A percentile compares a stretch with the other conserved stretches of the same genome.
phyloP scores from a whole-genome alignment of 2,888 invertebrate species.

The Malthinus flaveolus region DNA sequence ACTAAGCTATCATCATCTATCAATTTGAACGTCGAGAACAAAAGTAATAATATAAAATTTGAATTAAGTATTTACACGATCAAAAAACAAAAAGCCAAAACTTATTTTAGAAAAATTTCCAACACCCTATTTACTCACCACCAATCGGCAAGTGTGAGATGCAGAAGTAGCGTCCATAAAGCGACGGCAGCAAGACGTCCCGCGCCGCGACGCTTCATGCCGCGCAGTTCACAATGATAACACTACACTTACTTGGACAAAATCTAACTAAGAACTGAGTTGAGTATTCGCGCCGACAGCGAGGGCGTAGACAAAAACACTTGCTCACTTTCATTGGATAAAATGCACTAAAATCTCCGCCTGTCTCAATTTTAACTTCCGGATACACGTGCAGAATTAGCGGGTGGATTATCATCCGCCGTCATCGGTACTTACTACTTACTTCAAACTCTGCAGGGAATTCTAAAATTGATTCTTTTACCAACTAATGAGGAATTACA shows the following conservation, averaged over 20 bases:
- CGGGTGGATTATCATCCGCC: constrained; percentile 9
- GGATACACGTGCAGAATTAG: constrained; percentile 32
- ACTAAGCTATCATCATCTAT: no score
- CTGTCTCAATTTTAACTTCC: constrained; percentile 31
- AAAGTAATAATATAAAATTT: no score
- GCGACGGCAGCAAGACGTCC: constrained; percentile 48
- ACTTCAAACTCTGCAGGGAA: no score
- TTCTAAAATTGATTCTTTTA: no score
- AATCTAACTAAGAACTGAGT: constrained; percentile 40
- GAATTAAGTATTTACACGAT: neutral
- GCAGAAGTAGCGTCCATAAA: constrained; percentile 48
- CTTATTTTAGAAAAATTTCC: no score
- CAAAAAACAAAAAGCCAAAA: neutral
- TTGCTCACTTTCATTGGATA: constrained; percentile 29
- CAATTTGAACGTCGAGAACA: no score
- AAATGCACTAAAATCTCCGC: constrained; percentile 29
- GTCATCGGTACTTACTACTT: constrained; percentile 2
- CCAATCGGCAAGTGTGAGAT: constrained; percentile 48
- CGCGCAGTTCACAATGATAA: constrained; percentile 40
- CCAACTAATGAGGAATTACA: no score
- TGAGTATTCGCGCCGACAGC: constrained; percentile 31
- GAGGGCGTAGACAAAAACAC: constrained; percentile 34
- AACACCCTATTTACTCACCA: constrained; percentile 41
- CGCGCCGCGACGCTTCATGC: constrained; percentile 51
- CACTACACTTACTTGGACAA: constrained; percentile 40